Base-by-base conservation (phyloP, 2,888 invertebrate species). In the Agriotes lineatus region DNA sequence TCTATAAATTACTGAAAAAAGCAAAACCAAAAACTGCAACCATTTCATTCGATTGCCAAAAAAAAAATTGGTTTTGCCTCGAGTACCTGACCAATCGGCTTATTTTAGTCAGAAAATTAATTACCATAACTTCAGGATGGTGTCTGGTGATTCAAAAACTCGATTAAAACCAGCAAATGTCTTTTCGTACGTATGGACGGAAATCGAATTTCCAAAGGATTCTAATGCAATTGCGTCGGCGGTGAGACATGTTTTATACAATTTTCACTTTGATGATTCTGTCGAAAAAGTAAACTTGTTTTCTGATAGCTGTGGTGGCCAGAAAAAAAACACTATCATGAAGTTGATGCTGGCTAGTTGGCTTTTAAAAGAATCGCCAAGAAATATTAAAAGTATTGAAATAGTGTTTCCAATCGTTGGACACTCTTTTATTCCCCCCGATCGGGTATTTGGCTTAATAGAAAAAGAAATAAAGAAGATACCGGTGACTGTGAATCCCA, bases 21-120 rank as follows among this genome's bases (percentile, higher is more conserved):
- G 22, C 33, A 20, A 20, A 35, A 37, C n/a, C 35, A 19, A 50
- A 45, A 2, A 50, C 48, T 16, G 35, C n/a, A 30, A 22, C 52
- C n/a, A 58, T 57, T 50, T 68, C 56, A 12, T 69, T 63, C 35
- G 63, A 69, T 10, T 69, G 69, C 35, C 63, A 69, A 22, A 69
- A 69, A 12, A 61, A 67, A 18, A n/a, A n/a, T 57, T 69, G 16
- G 54, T 56, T 9, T 25, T 69, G 18, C 69, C 61, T 19, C 20
- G 54, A 30, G 30, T 69, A 25, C 64, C 65, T 10, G 60, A 69
- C 25, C 60, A 69, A 59, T 45, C 65, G 5, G 50, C 52, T 20
- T 63, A 70, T 20, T 67, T 67, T 35, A 45, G 61, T 20, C 56
- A 62, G 20, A 61, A 61, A 33, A 67, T 61, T 22, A 67, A 67